These are phyloP conservation scores for Cryptotermes secundus DNA, from an alignment of 1,140 invertebrate species.

Conservation along the genomic window DNA sequence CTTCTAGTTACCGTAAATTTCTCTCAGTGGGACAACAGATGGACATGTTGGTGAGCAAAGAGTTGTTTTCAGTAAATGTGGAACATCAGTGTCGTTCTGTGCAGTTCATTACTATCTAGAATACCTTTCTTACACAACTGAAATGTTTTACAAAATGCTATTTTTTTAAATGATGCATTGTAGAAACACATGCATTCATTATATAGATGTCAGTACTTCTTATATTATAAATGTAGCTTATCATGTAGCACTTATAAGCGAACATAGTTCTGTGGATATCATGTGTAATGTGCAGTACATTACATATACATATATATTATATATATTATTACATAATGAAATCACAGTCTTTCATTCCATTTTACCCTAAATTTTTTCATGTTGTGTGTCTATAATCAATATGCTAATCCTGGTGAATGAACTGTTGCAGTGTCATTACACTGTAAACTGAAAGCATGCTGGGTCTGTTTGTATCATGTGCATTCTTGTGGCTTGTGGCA, in stretches of 20 bases:
- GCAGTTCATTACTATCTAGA: background rate
- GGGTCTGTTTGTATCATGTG: too few species aligned
- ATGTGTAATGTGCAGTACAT: background rate
- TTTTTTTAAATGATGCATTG: constrained; percentile 14
- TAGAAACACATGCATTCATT: background rate
- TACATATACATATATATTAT: constrained; percentile 3
- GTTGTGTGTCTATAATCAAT: too few species aligned
- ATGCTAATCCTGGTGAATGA: too few species aligned
- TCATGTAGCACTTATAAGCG: background rate
- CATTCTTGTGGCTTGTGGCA: too few species aligned
- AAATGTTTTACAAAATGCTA: constrained; percentile 3
- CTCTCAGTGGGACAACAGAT: background rate
- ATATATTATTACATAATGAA: constrained; percentile 3
- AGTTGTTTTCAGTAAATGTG: background rate
- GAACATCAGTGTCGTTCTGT: background rate
- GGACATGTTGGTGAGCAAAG: background rate
- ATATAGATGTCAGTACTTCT: background rate
- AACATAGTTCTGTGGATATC: background rate
- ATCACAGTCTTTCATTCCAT: background rate
- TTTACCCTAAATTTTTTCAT: too few species aligned
- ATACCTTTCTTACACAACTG: background rate
- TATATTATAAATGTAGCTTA: constrained; percentile 1
- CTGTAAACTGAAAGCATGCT: too few species aligned
- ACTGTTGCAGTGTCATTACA: too few species aligned
- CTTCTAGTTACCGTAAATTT: constrained; percentile 8